phyloP scores from a whole-genome alignment of 2,113 vertebrate genomes.

The Hepsetus odoe region DNA sequence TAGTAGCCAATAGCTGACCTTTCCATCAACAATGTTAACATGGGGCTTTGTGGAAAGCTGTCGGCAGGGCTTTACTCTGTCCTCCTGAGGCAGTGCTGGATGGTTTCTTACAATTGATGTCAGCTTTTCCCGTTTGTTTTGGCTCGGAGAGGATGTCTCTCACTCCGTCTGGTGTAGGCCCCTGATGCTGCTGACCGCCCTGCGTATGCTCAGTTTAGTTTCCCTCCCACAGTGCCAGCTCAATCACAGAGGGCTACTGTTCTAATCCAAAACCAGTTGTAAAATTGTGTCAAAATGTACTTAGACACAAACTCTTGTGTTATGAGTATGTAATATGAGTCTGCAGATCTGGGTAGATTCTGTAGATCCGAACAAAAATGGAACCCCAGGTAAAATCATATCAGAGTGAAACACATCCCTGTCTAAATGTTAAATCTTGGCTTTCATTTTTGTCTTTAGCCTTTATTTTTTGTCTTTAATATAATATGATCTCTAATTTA shows the following conservation, averaged over 20 bases:
- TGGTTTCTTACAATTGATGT: slow-evolving; percentile 53
- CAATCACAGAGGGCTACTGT: slow-evolving; percentile 57
- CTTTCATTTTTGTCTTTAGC: not conserved
- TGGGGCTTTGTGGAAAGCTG: slow-evolving; percentile 17
- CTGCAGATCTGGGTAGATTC: slow-evolving; percentile 65
- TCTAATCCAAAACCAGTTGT: slow-evolving; percentile 73
- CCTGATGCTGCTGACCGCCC: slow-evolving; percentile 3
- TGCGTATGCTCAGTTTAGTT: slow-evolving; percentile 41
- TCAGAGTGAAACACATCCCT: not conserved
- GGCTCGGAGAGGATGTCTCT: slow-evolving; percentile 35
- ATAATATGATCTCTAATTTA: not conserved
- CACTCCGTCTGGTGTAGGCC: not conserved
- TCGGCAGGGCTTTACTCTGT: slow-evolving; percentile 10
- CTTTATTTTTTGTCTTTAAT: not conserved
- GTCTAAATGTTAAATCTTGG: not conserved
- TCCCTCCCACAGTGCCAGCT: slow-evolving; percentile 58
- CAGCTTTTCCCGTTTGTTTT: slow-evolving; percentile 50
- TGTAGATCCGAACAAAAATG: slow-evolving; percentile 42
- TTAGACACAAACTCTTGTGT: slow-evolving; percentile 71
- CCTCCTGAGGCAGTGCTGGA: slow-evolving; percentile 25
- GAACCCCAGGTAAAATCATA: not conserved
- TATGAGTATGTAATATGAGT: slow-evolving; percentile 65
- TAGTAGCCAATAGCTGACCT: slow-evolving; percentile 25
- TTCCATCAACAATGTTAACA: slow-evolving; percentile 11
- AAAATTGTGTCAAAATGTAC: no score